Evolutionary conservation across 2,797 vertebrate genomes (phyloP), one percentile per base, ranked within the genome.

Genomic region (Oreochromis mossambicus): DNA sequence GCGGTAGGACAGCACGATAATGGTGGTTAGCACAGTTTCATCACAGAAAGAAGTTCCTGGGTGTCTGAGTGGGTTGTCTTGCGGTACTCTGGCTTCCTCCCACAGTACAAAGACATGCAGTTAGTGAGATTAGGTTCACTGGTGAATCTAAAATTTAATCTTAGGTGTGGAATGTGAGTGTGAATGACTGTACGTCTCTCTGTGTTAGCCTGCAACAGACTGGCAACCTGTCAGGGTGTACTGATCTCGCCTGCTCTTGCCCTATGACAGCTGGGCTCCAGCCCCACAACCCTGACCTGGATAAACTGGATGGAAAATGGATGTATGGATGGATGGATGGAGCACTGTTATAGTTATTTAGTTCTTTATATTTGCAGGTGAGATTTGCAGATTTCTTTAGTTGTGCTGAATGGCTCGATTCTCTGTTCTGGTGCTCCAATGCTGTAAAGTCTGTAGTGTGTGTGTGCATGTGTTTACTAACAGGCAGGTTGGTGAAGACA

Each of bases 401-500:
- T 19, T 48, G 68, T 32, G 24, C 24, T 73, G 2, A 73, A 73
- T 17, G 24, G 15, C 1, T 73, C 2, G 0, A 12, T 73, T 50
- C 6, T 29, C 24, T 32, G 6, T 48, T 73, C 24, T 70, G 41
- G 41, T 11, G 14, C 17, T 46, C 24, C 14, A 48, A 2, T 46
- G 21, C 8, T 29, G 41, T 46, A 11, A 46, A 70, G 21, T 70
- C 14, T 46, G 11, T 2, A 26, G 8, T 43, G 68, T 52, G 73
- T 81, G 29, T 56, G 77, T 54, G 86, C 24, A 29, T 29, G 29
- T 58, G 61, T 8, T 8, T 52, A 95, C 98, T 98, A 85, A 99
- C 98, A 41, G 98, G 98, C 68, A 99, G 96, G 91, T 99, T 98
- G 17, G 98, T 99, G 94, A 99, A 99, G 2, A 99, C 98, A 0